phyloP scores from a whole-genome alignment of 53 echinoderm and acorn worm genomes.

The Paelopatides confundens region DNA sequence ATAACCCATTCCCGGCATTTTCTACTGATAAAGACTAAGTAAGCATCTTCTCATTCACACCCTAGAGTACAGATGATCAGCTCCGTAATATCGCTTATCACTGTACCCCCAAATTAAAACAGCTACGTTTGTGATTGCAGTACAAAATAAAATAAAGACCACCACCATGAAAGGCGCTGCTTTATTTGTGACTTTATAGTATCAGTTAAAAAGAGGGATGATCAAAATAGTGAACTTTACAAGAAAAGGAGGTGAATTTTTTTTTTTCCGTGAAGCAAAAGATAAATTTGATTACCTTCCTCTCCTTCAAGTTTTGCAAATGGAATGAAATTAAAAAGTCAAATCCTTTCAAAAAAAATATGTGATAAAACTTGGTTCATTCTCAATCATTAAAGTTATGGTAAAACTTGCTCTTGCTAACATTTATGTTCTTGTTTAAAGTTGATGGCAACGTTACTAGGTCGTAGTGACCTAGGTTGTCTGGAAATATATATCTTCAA shows the following conservation, averaged over 20 bases:
- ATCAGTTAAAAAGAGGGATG: neutral
- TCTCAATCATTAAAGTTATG: too few relatives aligned
- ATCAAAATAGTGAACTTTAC: neutral
- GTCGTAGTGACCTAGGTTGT: too few relatives aligned
- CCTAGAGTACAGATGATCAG: too few relatives aligned
- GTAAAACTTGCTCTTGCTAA: too few relatives aligned
- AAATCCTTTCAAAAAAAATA: neutral
- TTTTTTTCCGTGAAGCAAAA: neutral
- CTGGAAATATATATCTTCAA: too few relatives aligned
- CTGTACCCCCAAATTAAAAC: neutral
- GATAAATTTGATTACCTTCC: neutral
- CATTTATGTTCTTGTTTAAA: too few relatives aligned
- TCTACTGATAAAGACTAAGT: too few relatives aligned
- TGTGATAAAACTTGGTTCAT: neutral
- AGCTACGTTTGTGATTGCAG: neutral
- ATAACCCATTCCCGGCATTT: too few relatives aligned
- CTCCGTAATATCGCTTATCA: too few relatives aligned
- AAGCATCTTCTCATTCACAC: too few relatives aligned
- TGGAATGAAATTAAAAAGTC: neutral
- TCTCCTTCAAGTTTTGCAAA: constrained; percentile 2
- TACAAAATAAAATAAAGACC: neutral
- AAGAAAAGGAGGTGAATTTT: neutral
- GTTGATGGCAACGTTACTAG: too few relatives aligned
- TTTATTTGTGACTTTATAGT: neutral
- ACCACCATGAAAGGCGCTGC: neutral